Conservation (phyloP, 2,797 vertebrate genomes). For the Alcedo atthis region DNA sequence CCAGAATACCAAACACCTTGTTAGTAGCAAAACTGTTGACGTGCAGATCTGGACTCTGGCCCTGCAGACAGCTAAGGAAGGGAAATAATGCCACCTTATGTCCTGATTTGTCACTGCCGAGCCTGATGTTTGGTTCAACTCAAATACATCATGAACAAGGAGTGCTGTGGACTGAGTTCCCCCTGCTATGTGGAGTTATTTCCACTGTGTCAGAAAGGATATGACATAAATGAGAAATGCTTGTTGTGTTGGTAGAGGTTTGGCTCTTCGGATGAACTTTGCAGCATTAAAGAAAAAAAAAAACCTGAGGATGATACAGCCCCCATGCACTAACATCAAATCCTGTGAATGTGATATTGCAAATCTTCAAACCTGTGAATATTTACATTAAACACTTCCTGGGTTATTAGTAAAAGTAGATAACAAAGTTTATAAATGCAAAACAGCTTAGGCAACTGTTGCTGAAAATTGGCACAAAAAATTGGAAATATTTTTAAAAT, state of each 20-base stretch:
- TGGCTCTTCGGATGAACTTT: not conserved
- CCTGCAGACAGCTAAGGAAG: constrained; percentile 33
- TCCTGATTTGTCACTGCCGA: constrained; percentile 65
- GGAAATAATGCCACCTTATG: constrained; percentile 75
- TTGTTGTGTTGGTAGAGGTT: not conserved
- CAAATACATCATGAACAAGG: not conserved
- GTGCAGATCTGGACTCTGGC: not conserved
- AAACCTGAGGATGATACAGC: not conserved
- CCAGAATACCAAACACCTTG: constrained; percentile 13
- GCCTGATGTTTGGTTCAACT: not conserved
- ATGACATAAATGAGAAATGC: not conserved
- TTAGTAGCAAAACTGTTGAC: not conserved
- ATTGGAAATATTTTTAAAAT: not conserved
- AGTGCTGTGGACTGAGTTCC: not conserved
- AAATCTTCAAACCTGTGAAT: not conserved
- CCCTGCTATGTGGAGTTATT: not conserved
- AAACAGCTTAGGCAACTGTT: not conserved
- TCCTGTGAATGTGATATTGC: not conserved
- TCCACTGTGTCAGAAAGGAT: not conserved
- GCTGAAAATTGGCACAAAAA: not conserved
- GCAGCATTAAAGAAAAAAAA: not conserved
- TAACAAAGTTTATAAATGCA: not conserved
- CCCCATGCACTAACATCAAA: not conserved
- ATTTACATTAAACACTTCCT: not conserved
- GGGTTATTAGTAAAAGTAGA: not conserved